Percentiles rank a stretch among this genome's conserved stretches.
phyloP scores from a whole-genome alignment of 1,140 invertebrate genomes.

The Pachyrhynchus sulphureomaculatus region DNA sequence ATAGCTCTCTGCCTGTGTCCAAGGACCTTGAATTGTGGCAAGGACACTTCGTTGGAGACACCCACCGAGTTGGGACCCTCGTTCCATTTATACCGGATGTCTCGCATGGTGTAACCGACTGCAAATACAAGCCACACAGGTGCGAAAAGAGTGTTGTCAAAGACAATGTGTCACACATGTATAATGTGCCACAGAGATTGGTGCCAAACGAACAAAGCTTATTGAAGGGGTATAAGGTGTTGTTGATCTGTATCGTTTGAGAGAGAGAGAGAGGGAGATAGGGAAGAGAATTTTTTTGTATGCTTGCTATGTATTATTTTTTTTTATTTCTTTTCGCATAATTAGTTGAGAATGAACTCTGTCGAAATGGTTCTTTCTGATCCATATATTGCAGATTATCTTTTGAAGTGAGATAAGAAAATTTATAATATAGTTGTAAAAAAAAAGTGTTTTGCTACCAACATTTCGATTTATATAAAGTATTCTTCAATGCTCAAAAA shows the following conservation, averaged over 20 bases:
- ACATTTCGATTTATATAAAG: no score
- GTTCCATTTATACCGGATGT: slow-evolving; percentile 95
- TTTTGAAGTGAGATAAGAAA: no score
- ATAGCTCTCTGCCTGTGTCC: slow-evolving; percentile 85
- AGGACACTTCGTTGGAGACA: slow-evolving; percentile 87
- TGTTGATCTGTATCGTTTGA: slow-evolving; percentile 1
- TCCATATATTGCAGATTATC: no score
- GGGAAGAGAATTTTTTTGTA: no score
- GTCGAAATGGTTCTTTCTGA: no score
- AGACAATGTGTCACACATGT: background rate
- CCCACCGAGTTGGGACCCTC: slow-evolving; percentile 89
- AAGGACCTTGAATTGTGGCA: slow-evolving; percentile 93
- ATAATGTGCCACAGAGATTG: background rate
- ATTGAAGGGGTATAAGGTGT: background rate
- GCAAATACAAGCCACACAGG: slow-evolving; percentile 56
- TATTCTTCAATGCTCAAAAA: no score
- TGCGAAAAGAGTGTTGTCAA: slow-evolving; percentile 18
- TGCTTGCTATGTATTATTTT: no score
- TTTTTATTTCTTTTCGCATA: no score
- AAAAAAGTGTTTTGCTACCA: no score
- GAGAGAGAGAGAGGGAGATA: no score
- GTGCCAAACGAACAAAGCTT: background rate
- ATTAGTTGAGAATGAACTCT: no score
- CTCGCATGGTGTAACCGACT: slow-evolving; percentile 97
- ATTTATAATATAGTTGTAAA: no score